phyloP scores from a whole-genome alignment of 2,113 vertebrate species.

The Pelobates fuscus region DNA sequence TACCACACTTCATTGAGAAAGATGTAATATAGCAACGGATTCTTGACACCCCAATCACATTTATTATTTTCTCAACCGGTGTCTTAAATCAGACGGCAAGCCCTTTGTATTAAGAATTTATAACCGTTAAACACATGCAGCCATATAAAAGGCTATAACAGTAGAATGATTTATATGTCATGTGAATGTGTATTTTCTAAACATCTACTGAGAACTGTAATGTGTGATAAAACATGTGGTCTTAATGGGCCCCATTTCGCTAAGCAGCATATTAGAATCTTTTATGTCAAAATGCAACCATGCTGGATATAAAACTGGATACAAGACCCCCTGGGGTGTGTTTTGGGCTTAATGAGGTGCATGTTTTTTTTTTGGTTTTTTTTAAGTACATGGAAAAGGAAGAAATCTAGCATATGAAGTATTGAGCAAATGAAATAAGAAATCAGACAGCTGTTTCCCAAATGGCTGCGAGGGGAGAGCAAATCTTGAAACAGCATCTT shows the following conservation, averaged over 20 bases:
- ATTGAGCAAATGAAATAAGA: constrained; percentile 36
- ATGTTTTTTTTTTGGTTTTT: constrained; percentile 26
- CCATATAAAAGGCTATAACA: constrained; percentile 24
- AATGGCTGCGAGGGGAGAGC: constrained; percentile 22
- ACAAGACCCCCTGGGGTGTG: constrained; percentile 35
- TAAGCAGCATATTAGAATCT: constrained; percentile 39
- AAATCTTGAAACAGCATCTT: background rate
- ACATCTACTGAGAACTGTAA: constrained; percentile 34
- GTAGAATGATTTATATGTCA: constrained; percentile 31
- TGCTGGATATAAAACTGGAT: constrained; percentile 26
- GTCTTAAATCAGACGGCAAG: constrained; percentile 27
- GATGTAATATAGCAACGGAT: background rate
- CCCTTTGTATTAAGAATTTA: constrained; percentile 21
- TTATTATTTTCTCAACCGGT: background rate
- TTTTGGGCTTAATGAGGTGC: constrained; percentile 34
- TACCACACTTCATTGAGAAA: background rate
- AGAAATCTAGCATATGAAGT: constrained; percentile 20
- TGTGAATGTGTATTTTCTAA: constrained; percentile 11
- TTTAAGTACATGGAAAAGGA: constrained; percentile 25
- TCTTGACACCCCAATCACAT: background rate
- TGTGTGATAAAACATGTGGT: constrained; percentile 42
- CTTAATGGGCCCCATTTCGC: constrained; percentile 33
- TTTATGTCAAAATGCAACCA: constrained; percentile 34
- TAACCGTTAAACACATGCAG: background rate
- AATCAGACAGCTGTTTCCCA: constrained; percentile 41